Evolutionary conservation across 2,797 vertebrate species (phyloP).

Genomic region (Menidia menidia): DNA sequence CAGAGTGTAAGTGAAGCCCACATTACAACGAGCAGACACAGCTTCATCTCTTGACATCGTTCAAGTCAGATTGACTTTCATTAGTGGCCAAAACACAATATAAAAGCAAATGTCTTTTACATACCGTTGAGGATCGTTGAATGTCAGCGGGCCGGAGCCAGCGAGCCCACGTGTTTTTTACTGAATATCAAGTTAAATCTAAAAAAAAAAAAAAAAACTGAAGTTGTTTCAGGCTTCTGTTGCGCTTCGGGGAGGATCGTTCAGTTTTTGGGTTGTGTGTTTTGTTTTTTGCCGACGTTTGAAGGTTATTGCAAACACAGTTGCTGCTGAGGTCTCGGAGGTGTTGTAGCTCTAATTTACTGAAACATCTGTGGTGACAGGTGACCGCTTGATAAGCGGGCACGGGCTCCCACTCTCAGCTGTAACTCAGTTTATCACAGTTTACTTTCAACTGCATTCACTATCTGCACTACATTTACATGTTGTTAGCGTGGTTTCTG

Average conservation of each 20-base stretch:
- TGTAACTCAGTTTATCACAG: conserved; percentile 15
- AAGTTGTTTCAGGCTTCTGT: not conserved
- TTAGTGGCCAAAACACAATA: conserved; percentile 11
- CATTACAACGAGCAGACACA: not conserved
- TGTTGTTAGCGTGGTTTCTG: not conserved
- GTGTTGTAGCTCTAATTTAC: conserved; percentile 37
- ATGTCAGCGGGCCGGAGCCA: not conserved
- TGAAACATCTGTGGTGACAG: conserved; percentile 55
- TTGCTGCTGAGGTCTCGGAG: conserved; percentile 13
- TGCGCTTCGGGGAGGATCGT: not conserved
- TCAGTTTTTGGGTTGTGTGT: not conserved
- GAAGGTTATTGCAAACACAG: conserved; percentile 32
- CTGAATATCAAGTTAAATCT: conserved; percentile 5
- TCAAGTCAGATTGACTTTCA: conserved; percentile 31
- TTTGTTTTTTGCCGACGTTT: conserved; percentile 1
- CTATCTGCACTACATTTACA: conserved; percentile 1
- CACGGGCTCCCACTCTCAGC: conserved; percentile 14
- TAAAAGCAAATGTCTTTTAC: conserved; percentile 41
- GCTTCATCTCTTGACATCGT: not conserved
- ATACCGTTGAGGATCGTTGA: conserved; percentile 4
- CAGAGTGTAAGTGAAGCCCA: not conserved
- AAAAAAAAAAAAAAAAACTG: not conserved
- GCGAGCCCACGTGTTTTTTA: not conserved
- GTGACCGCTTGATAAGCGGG: conserved; percentile 47
- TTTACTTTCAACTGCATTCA: conserved; percentile 28